Base-by-base conservation (phyloP, 2,113 vertebrate species). In the Carassius auratus region DNA sequence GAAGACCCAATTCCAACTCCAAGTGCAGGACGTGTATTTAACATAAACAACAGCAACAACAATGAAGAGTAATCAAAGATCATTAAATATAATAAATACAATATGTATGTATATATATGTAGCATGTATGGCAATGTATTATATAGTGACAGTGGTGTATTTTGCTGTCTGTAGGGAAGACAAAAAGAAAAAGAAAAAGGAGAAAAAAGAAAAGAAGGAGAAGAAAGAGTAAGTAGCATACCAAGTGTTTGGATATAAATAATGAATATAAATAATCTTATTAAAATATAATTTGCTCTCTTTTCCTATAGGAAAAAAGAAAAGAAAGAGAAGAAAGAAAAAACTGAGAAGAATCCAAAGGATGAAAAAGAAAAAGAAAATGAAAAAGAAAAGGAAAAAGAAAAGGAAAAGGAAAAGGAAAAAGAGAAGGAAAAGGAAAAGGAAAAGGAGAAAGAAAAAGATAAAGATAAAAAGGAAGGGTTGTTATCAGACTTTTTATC, bases 1-100 rank as follows among this genome's bases (percentile, higher is more conserved):
- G 52, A 91, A 2, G 75, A 90, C 17, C 71, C 83, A 50, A 0
- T 17, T 0, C 75, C 91, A 82, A 87, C 91, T 86, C 91, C 94
- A 3, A 90, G 84, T 66, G 48, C 85, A n/a, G 87, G 92, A 84
- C 85, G 86, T 85, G 85, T 84, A 79, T 94, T 93, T 88, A 98
- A 98, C 64, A 84, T 88, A 84, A 98, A 98, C 92, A 98, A 97
- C 92, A 97, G 93, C 86, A 98, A 97, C 89, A 97, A 97, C 89
- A 98, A 95, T 88, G 95, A 96, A 0, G 94, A 95, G 97, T 98
- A 93, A 96, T 96, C 89, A 81, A 48, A 66, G 23, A 45, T 85
- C 1, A 5, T 26, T 36, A 52, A 84, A 26, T 45, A 30, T 55
- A 76, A 15, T 52, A 52, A 4, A 50, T 76, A 23, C 0, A n/a